Percentiles rank a stretch among this genome's conserved stretches.
Conservation (phyloP, 2,888 invertebrate species). For the Andrena fulva region DNA sequence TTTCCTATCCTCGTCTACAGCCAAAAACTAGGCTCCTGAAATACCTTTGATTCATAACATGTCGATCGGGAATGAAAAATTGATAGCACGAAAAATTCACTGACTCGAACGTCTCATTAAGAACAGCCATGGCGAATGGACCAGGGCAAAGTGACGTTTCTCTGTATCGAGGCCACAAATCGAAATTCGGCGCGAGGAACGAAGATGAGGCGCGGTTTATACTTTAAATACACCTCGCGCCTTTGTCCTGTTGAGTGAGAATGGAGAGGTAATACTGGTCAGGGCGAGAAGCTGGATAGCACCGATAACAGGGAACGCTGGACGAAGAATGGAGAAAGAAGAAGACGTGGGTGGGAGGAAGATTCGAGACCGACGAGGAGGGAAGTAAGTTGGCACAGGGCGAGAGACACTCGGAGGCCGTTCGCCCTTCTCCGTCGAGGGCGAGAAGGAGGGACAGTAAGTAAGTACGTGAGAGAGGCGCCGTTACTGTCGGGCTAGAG, state of each 20-base stretch:
- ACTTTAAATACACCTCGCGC: constrained; percentile 41
- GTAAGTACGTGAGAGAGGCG: constrained; percentile 32
- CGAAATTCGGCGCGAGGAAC: constrained; percentile 4
- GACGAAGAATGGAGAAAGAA: background rate
- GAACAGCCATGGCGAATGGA: background rate
- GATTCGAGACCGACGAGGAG: constrained; percentile 4
- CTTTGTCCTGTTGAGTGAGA: constrained; percentile 9
- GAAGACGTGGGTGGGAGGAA: background rate
- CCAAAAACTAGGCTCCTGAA: too few relatives aligned
- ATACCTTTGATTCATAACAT: too few relatives aligned
- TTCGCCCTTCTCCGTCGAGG: constrained; percentile 21
- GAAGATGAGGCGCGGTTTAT: constrained; percentile 13
- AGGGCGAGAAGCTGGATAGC: background rate
- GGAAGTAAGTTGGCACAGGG: constrained; percentile 22
- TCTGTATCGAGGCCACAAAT: background rate
- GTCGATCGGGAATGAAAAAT: too few relatives aligned
- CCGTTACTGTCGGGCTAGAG: constrained; percentile 50
- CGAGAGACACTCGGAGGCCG: constrained; percentile 30
- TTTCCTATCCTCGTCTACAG: too few relatives aligned
- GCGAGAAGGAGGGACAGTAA: constrained; percentile 11
- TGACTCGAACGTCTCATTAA: background rate
- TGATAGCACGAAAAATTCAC: too few relatives aligned
- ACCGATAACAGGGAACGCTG: constrained; percentile 1
- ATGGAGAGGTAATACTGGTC: background rate
- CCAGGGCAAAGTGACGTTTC: background rate